These are phyloP conservation scores for Elymnias hypermnestra DNA, from an alignment of 1,140 invertebrate genomes.

Conservation along the genomic window DNA sequence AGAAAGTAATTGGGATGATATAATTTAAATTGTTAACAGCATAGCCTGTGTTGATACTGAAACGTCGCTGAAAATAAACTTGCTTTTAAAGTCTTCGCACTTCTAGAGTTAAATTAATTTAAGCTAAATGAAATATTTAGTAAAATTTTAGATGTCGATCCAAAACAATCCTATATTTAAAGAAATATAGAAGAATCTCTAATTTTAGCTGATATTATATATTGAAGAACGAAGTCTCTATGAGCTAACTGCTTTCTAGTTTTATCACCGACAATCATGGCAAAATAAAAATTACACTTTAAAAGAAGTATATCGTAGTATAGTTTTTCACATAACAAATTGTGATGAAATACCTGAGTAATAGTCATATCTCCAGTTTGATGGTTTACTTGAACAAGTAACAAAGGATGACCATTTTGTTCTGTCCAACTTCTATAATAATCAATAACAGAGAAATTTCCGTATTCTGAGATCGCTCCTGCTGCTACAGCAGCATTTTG, in stretches of 20 bases:
- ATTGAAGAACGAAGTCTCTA: too few species aligned
- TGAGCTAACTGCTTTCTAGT: too few species aligned
- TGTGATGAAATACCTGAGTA: conserved; percentile 64
- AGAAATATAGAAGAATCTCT: too few species aligned
- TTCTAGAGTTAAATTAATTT: too few species aligned
- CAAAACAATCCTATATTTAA: too few species aligned
- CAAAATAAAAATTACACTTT: too few species aligned
- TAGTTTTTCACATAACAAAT: neutral
- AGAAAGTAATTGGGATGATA: conserved; percentile 77
- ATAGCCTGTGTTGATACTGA: conserved; percentile 55
- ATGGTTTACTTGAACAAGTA: conserved; percentile 73
- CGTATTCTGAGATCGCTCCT: conserved; percentile 43
- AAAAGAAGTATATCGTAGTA: neutral
- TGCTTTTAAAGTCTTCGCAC: neutral
- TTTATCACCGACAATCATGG: too few species aligned
- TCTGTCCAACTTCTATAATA: conserved; percentile 75
- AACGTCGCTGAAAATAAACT: conserved; percentile 44
- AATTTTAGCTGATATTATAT: too few species aligned
- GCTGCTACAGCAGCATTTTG: conserved; percentile 61
- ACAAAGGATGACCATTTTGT: conserved; percentile 70
- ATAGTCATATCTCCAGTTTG: conserved; percentile 65
- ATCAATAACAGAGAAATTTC: conserved; percentile 49
- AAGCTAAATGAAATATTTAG: too few species aligned
- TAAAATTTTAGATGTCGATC: too few species aligned
- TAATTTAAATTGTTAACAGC: conserved; percentile 49